Conservation (phyloP, 2,888 invertebrate species). For the Podotricha telesiphe region DNA sequence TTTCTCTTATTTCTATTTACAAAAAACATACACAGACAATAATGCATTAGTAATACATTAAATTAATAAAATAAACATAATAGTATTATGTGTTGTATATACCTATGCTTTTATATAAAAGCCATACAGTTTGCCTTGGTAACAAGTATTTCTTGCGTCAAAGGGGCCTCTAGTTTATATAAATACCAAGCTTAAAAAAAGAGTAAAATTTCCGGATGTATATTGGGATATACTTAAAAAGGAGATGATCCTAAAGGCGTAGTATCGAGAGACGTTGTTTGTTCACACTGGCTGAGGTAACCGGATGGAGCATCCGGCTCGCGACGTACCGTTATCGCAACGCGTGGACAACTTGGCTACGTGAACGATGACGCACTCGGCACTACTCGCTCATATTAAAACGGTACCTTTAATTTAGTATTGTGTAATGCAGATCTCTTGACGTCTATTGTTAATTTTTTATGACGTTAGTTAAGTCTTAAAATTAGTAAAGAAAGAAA, state of each 20-base stretch:
- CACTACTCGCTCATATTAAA: slow-evolving; percentile 17
- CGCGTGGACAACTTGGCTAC: slow-evolving; percentile 36
- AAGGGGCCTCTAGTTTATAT: not conserved
- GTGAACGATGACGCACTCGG: slow-evolving; percentile 32
- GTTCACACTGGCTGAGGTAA: slow-evolving; percentile 37
- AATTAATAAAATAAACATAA: no score
- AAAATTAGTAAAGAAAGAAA: no score
- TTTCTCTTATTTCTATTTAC: no score
- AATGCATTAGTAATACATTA: no score
- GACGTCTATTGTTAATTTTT: not conserved
- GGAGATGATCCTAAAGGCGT: slow-evolving; percentile 21
- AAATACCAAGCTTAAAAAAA: not conserved
- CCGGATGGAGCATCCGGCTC: slow-evolving; percentile 45
- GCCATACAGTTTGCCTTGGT: no score
- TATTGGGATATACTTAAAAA: slow-evolving; percentile 32
- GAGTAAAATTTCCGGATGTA: slow-evolving; percentile 23
- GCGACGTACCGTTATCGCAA: slow-evolving; percentile 38
- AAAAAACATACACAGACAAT: no score
- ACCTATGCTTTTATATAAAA: no score
- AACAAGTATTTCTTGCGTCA: not conserved
- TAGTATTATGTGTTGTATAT: no score
- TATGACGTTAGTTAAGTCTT: not conserved
- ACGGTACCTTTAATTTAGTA: slow-evolving; percentile 20
- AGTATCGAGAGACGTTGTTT: slow-evolving; percentile 29
- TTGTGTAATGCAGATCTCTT: slow-evolving; percentile 2